A percentile compares a stretch with the other conserved stretches of the same genome.
Conservation (phyloP, 92 coral and sea anemone genomes). For the Zoanthus sociatus region DNA sequence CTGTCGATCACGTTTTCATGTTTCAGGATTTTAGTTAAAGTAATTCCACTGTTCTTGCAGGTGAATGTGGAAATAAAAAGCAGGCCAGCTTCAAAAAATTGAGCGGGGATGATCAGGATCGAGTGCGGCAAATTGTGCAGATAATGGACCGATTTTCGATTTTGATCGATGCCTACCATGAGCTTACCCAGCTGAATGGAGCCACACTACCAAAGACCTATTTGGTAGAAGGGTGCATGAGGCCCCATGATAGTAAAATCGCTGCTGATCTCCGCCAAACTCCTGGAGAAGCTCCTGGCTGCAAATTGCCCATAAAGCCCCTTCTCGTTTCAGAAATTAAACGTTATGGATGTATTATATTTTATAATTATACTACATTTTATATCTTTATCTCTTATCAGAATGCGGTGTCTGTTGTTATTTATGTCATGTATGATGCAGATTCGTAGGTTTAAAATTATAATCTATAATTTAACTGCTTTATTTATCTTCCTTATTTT, state of each 20-base stretch:
- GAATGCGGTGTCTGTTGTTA: background rate
- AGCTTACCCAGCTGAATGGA: background rate
- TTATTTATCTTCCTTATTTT: too few species aligned
- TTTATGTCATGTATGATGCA: background rate
- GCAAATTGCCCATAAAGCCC: slow-evolving; percentile 18
- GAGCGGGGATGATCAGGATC: background rate
- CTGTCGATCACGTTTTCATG: background rate
- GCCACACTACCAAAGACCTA: background rate
- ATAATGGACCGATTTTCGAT: background rate
- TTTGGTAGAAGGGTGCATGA: slow-evolving; percentile 2
- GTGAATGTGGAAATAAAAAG: background rate
- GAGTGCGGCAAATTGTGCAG: slow-evolving; percentile 8
- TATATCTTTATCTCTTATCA: background rate
- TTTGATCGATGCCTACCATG: background rate
- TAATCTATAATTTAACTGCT: too few species aligned
- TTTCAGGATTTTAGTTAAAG: background rate
- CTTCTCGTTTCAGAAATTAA: slow-evolving; percentile 5
- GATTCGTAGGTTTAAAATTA: background rate
- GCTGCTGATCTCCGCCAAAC: background rate
- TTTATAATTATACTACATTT: background rate
- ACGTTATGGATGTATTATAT: background rate
- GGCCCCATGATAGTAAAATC: background rate
- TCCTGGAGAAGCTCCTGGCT: slow-evolving; percentile 6
- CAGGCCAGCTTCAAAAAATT: background rate
- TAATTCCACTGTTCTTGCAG: background rate